phyloP scores from a whole-genome alignment of 1,140 invertebrate species.

The Gonioctena quinquepunctata region DNA sequence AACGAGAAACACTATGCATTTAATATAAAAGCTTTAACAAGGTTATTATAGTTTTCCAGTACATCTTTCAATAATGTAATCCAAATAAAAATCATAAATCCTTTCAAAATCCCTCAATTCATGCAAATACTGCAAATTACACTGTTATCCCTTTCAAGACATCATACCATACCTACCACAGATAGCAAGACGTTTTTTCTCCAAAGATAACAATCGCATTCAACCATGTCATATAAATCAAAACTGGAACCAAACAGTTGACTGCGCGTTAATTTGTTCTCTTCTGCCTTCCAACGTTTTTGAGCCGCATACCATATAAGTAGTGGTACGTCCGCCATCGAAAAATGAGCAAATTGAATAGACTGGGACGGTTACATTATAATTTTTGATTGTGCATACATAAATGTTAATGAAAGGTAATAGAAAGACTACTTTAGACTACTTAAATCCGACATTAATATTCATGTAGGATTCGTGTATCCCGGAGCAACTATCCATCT shows the following conservation, averaged over 20 bases:
- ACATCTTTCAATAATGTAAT: too few species aligned
- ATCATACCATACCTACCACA: neutral
- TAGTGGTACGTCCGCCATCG: neutral
- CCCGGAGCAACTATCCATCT: conserved; percentile 8
- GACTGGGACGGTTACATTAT: neutral
- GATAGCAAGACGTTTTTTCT: neutral
- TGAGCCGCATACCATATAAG: neutral
- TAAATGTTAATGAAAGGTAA: conserved; percentile 8
- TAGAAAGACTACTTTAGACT: conserved; percentile 16
- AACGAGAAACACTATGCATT: too few species aligned
- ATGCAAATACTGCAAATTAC: too few species aligned
- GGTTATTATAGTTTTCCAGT: too few species aligned
- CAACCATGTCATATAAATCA: neutral
- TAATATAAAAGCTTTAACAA: too few species aligned
- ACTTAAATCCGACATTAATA: conserved; percentile 16
- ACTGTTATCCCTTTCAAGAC: too few species aligned
- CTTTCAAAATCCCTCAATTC: too few species aligned
- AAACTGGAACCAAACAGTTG: neutral
- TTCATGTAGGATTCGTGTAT: neutral
- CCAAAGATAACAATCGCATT: neutral
- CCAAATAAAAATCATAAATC: too few species aligned
- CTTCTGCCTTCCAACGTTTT: neutral
- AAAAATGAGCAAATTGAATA: conserved; percentile 9
- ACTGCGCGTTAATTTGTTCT: neutral
- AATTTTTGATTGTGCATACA: neutral